A percentile compares a stretch with the other conserved stretches of the same genome.
These are phyloP conservation scores for Diorhabda carinulata DNA, from an alignment of 1,140 invertebrate species.

Conservation along the genomic window DNA sequence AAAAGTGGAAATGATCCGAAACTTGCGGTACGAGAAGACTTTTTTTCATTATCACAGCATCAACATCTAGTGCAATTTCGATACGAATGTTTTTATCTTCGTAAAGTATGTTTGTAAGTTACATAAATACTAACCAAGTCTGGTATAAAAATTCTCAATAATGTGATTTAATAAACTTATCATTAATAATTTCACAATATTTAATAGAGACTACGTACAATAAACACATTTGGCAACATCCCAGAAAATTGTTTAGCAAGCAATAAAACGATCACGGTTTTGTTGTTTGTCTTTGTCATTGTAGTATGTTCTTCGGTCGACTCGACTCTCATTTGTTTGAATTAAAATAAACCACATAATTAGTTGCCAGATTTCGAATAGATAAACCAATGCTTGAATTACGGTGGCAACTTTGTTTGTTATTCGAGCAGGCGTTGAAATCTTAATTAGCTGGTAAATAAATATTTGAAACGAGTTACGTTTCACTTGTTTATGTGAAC, in stretches of 20 bases:
- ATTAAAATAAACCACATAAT: background rate
- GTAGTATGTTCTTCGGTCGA: background rate
- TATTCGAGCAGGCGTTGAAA: background rate
- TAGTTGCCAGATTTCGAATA: conserved; percentile 5
- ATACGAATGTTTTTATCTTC: no score
- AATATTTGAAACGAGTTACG: background rate
- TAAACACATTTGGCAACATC: background rate
- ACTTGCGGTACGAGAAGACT: no score
- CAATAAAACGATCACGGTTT: conserved; percentile 13
- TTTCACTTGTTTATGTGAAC: no score
- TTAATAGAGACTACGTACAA: no score
- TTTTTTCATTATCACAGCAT: no score
- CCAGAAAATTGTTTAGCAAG: background rate
- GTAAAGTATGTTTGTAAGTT: no score
- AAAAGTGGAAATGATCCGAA: no score
- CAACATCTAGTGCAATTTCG: no score
- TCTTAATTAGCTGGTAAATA: background rate
- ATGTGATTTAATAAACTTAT: no score
- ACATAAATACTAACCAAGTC: no score
- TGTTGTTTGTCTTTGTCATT: background rate
- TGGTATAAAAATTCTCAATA: no score
- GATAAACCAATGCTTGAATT: conserved; percentile 4
- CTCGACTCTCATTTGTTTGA: conserved; percentile 10
- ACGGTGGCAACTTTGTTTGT: background rate
- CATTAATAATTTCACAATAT: no score